Percentiles rank a stretch among this genome's conserved stretches.
These are phyloP conservation scores for Brachyistius frenatus DNA, from an alignment of 2,113 vertebrate species.

Conservation along the genomic window DNA sequence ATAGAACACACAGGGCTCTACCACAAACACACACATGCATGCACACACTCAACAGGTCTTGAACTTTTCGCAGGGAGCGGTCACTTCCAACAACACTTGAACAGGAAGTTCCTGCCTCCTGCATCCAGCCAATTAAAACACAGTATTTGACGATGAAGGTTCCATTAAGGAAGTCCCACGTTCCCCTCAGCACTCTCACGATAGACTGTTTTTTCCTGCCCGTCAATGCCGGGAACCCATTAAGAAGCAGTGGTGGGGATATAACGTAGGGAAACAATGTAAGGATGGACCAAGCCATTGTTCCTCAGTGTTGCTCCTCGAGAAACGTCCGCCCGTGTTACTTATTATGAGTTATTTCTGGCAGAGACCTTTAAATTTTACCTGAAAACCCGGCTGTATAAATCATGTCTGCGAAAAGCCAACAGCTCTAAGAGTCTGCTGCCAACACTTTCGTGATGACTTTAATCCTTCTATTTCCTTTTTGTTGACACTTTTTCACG, in stretches of 20 bases:
- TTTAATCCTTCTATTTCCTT: slow-evolving; percentile 12
- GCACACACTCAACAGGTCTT: slow-evolving; percentile 20
- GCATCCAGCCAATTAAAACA: slow-evolving; percentile 69
- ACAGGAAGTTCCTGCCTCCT: slow-evolving; percentile 75
- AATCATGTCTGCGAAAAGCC: not conserved
- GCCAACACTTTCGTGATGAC: not conserved
- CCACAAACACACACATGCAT: not conserved
- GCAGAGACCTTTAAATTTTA: slow-evolving; percentile 17
- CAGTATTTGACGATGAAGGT: slow-evolving; percentile 42
- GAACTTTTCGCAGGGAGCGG: slow-evolving; percentile 60
- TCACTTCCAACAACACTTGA: slow-evolving; percentile 60
- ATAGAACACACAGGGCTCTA: slow-evolving; percentile 3
- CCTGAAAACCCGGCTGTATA: slow-evolving; percentile 16
- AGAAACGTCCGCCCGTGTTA: slow-evolving; percentile 53
- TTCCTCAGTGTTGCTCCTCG: slow-evolving; percentile 62
- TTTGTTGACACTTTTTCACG: not conserved
- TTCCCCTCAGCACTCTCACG: slow-evolving; percentile 61
- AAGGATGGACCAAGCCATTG: slow-evolving; percentile 79
- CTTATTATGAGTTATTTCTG: slow-evolving; percentile 24
- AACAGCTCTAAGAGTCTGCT: slow-evolving; percentile 1
- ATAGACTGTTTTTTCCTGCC: slow-evolving; percentile 80
- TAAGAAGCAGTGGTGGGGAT: slow-evolving; percentile 67
- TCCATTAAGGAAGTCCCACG: slow-evolving; percentile 79
- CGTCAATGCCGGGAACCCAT: slow-evolving; percentile 81
- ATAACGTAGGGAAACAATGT: slow-evolving; percentile 62